phyloP scores from a whole-genome alignment of 2,113 vertebrate genomes.

The Notarius quadriscutis region DNA sequence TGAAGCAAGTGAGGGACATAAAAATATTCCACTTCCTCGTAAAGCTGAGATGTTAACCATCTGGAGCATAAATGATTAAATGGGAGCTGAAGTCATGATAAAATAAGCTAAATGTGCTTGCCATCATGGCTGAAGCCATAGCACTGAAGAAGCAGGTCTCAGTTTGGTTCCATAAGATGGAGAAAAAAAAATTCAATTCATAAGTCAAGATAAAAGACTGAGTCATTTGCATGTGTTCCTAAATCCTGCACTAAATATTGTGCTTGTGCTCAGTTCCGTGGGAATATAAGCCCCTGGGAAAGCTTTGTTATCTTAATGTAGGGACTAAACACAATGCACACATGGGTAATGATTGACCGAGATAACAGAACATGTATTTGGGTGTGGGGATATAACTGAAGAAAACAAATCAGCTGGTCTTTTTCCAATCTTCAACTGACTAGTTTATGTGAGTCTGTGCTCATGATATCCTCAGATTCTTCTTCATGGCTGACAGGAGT shows the following conservation, averaged over 20 bases:
- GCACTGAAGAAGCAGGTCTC: neutral
- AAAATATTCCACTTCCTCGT: constrained; percentile 1
- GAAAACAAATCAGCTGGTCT: neutral
- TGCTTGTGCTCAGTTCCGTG: neutral
- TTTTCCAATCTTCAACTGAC: neutral
- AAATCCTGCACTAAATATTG: constrained; percentile 2
- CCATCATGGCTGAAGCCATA: neutral
- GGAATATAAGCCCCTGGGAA: neutral
- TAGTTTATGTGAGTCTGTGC: neutral
- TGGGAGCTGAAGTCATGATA: neutral
- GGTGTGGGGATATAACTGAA: neutral
- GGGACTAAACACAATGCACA: neutral
- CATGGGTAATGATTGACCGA: neutral
- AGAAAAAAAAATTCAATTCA: neutral
- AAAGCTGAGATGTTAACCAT: neutral
- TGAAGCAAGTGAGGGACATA: neutral
- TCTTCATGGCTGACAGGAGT: neutral
- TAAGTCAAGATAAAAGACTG: constrained; percentile 2
- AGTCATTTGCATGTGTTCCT: neutral
- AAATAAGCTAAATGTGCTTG: neutral
- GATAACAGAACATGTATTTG: neutral
- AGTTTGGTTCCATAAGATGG: neutral
- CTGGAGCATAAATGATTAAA: constrained; percentile 4
- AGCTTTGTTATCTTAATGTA: neutral
- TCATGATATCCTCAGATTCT: neutral